phyloP scores from a whole-genome alignment of 2,888 invertebrate species.

The Mylabris sibirica region DNA sequence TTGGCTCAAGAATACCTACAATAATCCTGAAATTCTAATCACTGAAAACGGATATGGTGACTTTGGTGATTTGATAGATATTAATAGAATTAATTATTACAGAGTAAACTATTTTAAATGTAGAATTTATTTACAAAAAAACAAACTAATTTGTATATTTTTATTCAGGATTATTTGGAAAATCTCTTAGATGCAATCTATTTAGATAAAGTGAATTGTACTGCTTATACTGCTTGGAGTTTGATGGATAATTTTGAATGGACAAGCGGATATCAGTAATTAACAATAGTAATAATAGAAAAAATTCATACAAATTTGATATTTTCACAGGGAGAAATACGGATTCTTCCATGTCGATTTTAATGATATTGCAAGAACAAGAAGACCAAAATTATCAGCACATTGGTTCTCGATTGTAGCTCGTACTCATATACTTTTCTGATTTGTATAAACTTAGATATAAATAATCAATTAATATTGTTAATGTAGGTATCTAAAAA shows the following conservation, averaged over 20 bases:
- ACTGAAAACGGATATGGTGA: conserved; percentile 25
- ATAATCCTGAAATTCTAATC: conserved; percentile 19
- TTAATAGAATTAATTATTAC: conserved; percentile 31
- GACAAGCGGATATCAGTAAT: conserved; percentile 41
- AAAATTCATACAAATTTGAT: conserved; percentile 7
- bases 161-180: conserved; percentile 37
- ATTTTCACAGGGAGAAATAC: conserved; percentile 65
- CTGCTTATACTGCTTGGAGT: conserved; percentile 44
- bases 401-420: conserved; percentile 34
- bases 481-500: no score
- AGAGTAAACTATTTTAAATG: conserved; percentile 26
- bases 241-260: conserved; percentile 47
- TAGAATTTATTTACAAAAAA: background rate
- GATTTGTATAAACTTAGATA: background rate
- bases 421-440: background rate
- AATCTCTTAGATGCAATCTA: conserved; percentile 38
- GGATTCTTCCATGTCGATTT: conserved; percentile 74
- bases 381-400: conserved; percentile 70
- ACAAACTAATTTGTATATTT: background rate
- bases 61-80: conserved; percentile 26
- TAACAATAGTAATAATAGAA: conserved; percentile 13
- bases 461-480: background rate
- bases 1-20: conserved; percentile 17
- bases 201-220: conserved; percentile 40
- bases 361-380: conserved; percentile 63